Evolutionary conservation across 2,113 vertebrate species (phyloP), one percentile per base, ranked within the genome.

Genomic region (Edolisoma coerulescens): DNA sequence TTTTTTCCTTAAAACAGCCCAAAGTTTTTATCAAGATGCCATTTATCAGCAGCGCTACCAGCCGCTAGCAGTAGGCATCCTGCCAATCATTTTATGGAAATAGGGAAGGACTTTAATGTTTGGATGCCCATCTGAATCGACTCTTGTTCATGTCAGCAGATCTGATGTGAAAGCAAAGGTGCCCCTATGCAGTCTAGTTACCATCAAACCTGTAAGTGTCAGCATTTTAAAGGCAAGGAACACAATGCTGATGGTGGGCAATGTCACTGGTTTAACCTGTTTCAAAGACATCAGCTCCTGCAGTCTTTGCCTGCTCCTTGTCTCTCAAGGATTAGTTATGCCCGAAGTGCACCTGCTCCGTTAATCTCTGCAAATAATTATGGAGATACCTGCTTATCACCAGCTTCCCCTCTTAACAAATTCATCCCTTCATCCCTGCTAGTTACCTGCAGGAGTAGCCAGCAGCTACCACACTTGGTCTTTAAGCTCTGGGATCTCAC

Each of bases 131-230:
- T 93, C 95, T 96, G 95, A 93, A 96, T 96, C 84, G 76, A 88
- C 96, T 95, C 97, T 95, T 96, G 95, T 96, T 94, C 97, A 90
- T 84, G 96, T 98, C 97, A 98, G 97, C 98, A 98, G 97, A 97
- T 98, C 97, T 97, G 94, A 95, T 97, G 97, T 96, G 96, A 97
- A 95, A 98, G 96, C 97, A 95, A 98, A 98, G 98, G 98, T 98
- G 98, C 96, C 98, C 97, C 94, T 60, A 53, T 20, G 76, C 84
- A 82, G 96, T 70, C 96, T 74, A 88, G 96, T 96, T 95, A 82
- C 94, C 91, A 89, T 96, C 92, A 94, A 95, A 94, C 32, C 83
- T 95, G 41, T 85, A 20, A 90, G 82, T 87, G 89, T 98, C 90
- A 98, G 97, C 97, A 97, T 14, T 97, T 67, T 63, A 53, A 82